A percentile compares a stretch with the other conserved stretches of the same genome.
phyloP scores from a whole-genome alignment of 2,797 vertebrate genomes.

The Manis crassicaudata region DNA sequence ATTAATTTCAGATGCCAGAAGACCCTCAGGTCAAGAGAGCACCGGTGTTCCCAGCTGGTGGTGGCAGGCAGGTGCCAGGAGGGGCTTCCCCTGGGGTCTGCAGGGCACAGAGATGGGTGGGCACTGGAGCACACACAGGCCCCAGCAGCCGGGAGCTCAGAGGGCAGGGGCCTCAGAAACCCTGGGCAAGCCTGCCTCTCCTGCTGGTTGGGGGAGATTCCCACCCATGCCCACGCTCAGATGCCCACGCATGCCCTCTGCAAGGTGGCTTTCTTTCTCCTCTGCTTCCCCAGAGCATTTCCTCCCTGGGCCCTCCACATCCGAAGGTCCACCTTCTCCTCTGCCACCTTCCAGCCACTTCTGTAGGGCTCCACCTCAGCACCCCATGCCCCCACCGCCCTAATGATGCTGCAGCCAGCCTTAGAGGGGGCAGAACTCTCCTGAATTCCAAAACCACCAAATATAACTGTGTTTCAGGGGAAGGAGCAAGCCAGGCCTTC shows the following conservation, averaged over 20 bases:
- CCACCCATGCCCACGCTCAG: accelerated
- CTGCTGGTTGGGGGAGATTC: too few relatives aligned
- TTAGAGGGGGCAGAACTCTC: background rate
- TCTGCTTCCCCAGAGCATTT: background rate
- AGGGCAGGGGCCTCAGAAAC: accelerated
- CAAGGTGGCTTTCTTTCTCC: background rate
- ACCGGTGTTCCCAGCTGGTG: background rate
- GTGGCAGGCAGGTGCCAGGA: background rate
- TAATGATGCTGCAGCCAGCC: background rate
- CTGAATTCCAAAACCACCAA: accelerated
- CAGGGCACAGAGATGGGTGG: accelerated
- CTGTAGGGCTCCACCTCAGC: background rate
- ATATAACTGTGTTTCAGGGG: accelerated
- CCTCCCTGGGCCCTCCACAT: background rate
- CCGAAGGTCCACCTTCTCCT: background rate
- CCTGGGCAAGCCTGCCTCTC: accelerated
- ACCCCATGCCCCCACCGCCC: background rate
- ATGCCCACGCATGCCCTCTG: accelerated
- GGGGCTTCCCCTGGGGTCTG: background rate
- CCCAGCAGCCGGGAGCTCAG: background rate
- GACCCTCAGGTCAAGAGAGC: background rate
- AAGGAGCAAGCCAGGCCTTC: background rate
- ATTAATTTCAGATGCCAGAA: conserved; percentile 73
- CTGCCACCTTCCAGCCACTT: background rate
- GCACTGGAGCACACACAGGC: background rate